phyloP scores from a whole-genome alignment of 1,140 invertebrate species.

The Pachyrhynchus sulphureomaculatus region DNA sequence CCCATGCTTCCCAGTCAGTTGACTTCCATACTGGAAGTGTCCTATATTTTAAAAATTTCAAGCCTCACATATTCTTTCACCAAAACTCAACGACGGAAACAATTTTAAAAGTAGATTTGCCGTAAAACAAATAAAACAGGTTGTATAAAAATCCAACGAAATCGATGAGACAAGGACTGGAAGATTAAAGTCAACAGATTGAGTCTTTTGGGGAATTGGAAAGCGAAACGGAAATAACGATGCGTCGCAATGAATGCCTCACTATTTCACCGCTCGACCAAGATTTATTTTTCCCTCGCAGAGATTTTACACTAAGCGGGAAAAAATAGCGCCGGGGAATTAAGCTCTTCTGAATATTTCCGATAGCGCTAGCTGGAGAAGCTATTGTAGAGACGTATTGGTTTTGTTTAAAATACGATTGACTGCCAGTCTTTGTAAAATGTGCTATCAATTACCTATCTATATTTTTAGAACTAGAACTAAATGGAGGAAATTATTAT shows the following conservation, averaged over 20 bases:
- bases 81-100: constrained; percentile 10
- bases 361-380: constrained; percentile 16
- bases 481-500: too few relatives aligned
- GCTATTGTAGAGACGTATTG: constrained; percentile 17
- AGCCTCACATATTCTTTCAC: constrained; percentile 3
- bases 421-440: not conserved
- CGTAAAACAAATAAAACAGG: constrained; percentile 39
- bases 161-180: constrained; percentile 43
- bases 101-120: constrained; percentile 25
- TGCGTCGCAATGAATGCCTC: constrained; percentile 42
- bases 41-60: not conserved
- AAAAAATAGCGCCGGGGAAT: constrained; percentile 28
- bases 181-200: constrained; percentile 47
- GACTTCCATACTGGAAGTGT: too few relatives aligned
- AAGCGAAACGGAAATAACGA: constrained; percentile 45
- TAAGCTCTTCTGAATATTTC: constrained; percentile 31
- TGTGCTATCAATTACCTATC: constrained; percentile 7
- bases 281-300: constrained; percentile 40
- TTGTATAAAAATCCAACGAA: constrained; percentile 36
- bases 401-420: constrained; percentile 17
- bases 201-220: constrained; percentile 44
- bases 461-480: too few relatives aligned
- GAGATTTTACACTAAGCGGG: constrained; percentile 28
- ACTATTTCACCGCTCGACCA: constrained; percentile 36
- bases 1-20: too few relatives aligned